Base-by-base conservation (phyloP, 2,888 invertebrate genomes). In the Heliconius sara region DNA sequence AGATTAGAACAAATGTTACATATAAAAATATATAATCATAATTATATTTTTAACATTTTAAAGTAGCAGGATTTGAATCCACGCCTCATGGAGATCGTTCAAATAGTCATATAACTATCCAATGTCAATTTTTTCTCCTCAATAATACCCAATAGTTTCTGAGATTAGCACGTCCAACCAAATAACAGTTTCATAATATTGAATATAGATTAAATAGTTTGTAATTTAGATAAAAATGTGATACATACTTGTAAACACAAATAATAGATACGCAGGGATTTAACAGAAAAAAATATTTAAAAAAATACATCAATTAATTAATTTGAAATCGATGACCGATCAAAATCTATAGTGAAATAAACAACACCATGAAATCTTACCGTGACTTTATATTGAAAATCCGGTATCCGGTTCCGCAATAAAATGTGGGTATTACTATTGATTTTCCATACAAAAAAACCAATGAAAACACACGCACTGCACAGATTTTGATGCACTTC, bases 361-460 rank as follows among this genome's bases (percentile, higher is more conserved):
- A 25, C n/a, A 52, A 39, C 60, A 60, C 57, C 60, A 60, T 60
- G 34, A 57, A 34, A 39, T 16, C 73, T 73, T 73, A 73, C 73
- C 73, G 73, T 73, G 60, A 89, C 89, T 87, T 88, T 86, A 90
- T 90, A 91, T 87, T 87, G 78, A 85, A 88, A 92, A 92, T 92
- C 92, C 91, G 89, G 88, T 92, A 91, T 92, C 91, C 91, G 92
- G 90, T 91, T 89, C 60, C n/a, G 60, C 60, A 60, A 60, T 3
- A n/a, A 12, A 60, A n/a, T 12, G n/a, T 60, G 12, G n/a, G 4
- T 60, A 60, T 94, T 90, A 88, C 89, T 87, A 88, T 91, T 86
- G 90, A 91, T 94, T 94, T 92, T 88, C 86, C 12, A 65, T 84
- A 86, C 85, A 70, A 82, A 85, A 91, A 93, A 94, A 94, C 85